Evolutionary conservation across 2,888 invertebrate species (phyloP).

Genomic region (Gari tellinella): DNA sequence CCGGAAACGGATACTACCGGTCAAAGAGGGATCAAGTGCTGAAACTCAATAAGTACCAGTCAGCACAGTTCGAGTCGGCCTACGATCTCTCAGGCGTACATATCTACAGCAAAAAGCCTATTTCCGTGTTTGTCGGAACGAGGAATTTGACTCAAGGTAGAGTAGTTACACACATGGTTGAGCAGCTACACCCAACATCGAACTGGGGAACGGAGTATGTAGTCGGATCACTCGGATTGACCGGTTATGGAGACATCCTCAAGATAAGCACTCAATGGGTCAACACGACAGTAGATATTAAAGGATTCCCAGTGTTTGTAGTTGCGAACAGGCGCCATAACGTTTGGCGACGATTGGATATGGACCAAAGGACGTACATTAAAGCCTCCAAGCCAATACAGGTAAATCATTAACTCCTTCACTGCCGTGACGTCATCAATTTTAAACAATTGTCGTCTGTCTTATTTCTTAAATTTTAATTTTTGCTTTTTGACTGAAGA

Average conservation of each 20-base stretch:
- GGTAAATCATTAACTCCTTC: no score
- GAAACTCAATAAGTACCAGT: slow-evolving; percentile 29
- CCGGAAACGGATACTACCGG: slow-evolving; percentile 17
- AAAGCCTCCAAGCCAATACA: no score
- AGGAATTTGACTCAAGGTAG: slow-evolving; percentile 29
- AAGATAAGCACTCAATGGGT: slow-evolving; percentile 24
- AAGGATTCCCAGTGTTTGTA: slow-evolving; percentile 12
- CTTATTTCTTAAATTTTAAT: no score
- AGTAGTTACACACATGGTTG: slow-evolving; percentile 28
- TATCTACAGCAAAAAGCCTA: slow-evolving; percentile 35
- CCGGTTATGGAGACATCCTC: slow-evolving; percentile 40
- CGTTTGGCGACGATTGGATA: no score
- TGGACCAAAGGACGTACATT: no score
- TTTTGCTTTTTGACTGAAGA: no score
- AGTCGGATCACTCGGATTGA: slow-evolving; percentile 13
- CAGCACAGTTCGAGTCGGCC: slow-evolving; percentile 39
- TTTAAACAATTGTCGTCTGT: no score
- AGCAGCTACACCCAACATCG: slow-evolving; percentile 40
- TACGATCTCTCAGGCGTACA: slow-evolving; percentile 40
- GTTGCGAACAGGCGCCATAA: no score
- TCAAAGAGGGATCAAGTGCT: slow-evolving; percentile 7
- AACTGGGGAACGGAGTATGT: slow-evolving; percentile 45
- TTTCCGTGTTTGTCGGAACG: slow-evolving; percentile 47
- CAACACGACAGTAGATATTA: slow-evolving; percentile 21
- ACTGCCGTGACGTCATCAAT: no score